Evolutionary conservation across 2,113 vertebrate species (phyloP).

Genomic region (Cyanoderma ruficeps): DNA sequence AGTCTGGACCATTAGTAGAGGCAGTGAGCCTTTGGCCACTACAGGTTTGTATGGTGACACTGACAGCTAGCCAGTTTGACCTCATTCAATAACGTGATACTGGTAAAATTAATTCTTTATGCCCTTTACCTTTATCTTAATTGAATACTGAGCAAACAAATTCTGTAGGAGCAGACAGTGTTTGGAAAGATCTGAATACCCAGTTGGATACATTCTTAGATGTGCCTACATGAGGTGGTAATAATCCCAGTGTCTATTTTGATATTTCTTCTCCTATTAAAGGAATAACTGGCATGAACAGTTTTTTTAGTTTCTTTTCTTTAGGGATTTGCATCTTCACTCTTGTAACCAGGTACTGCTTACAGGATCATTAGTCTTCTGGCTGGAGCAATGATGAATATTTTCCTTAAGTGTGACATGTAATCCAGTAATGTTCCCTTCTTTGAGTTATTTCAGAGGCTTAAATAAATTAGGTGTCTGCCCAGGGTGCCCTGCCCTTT

Average conservation of each 20-base stretch:
- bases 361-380: constrained; percentile 8
- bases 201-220: background rate
- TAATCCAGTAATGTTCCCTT: constrained; percentile 79
- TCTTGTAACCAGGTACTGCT: constrained; percentile 6
- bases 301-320: constrained; percentile 25
- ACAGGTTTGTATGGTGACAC: background rate
- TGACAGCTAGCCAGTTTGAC: background rate
- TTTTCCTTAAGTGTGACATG: constrained; percentile 80
- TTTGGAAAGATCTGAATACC: background rate
- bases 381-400: constrained; percentile 80
- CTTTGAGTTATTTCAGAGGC: constrained; percentile 85
- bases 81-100: background rate
- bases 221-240: background rate
- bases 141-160: background rate
- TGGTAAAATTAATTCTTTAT: background rate
- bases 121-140: background rate
- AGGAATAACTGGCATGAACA: background rate
- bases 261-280: background rate
- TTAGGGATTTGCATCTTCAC: constrained; percentile 51
- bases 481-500: constrained; percentile 87
- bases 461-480: constrained; percentile 97
- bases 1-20: background rate
- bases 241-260: background rate
- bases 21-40: background rate
- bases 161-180: background rate